Conservation (phyloP, 2,888 invertebrate genomes). For the Watsonalla cultraria region DNA sequence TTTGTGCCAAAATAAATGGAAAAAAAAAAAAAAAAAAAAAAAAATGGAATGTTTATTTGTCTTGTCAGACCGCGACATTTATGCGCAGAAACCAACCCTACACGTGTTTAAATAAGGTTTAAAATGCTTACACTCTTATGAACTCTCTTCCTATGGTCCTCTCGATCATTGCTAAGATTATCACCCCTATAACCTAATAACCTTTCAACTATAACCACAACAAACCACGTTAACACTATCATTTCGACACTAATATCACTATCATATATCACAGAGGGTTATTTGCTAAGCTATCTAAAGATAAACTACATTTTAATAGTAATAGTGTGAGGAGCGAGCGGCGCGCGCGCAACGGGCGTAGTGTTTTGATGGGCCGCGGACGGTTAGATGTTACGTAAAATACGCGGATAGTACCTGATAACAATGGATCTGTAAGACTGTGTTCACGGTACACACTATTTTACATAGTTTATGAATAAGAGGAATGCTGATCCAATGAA, state of each 20-base stretch:
- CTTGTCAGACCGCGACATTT: no score
- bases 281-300: constrained; percentile 5
- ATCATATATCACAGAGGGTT: constrained; percentile 54
- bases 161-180: background rate
- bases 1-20: no score
- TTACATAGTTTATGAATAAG: no score
- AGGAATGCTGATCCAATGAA: no score
- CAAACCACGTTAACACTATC: constrained; percentile 64
- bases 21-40: no score
- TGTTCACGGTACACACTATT: background rate
- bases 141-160: constrained; percentile 27
- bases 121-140: constrained; percentile 32
- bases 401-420: constrained; percentile 39
- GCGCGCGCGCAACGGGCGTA: constrained; percentile 17
- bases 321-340: constrained; percentile 21
- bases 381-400: constrained; percentile 36
- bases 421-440: constrained; percentile 19
- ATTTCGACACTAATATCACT: constrained; percentile 53
- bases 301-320: constrained; percentile 12
- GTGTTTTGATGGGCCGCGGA: constrained; percentile 13
- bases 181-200: constrained; percentile 31
- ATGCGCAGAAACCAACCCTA: no score
- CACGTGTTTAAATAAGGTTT: background rate
- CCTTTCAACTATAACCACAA: constrained; percentile 35
- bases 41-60: no score